phyloP scores from a whole-genome alignment of 2,797 vertebrate genomes.

The Pangasius larnaudii region DNA sequence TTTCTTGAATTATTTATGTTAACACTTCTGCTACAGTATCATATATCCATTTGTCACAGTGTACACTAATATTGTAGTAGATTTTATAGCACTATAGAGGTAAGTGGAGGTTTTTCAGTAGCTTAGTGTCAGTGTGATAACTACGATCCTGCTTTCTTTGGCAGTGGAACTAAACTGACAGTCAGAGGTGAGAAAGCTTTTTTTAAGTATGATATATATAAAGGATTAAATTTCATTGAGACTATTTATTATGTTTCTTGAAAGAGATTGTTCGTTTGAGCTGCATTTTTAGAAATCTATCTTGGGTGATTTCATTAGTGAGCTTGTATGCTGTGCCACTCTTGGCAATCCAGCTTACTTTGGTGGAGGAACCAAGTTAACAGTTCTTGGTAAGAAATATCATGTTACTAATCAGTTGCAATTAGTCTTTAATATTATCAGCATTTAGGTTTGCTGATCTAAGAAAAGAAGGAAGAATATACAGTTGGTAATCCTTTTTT shows the following conservation, averaged over 20 bases:
- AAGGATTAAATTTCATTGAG: neutral
- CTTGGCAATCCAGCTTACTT: conserved; percentile 30
- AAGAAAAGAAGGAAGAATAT: neutral
- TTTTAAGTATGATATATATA: neutral
- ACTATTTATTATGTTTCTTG: neutral
- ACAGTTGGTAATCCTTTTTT: no score
- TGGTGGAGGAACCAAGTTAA: conserved; percentile 67
- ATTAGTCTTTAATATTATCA: neutral
- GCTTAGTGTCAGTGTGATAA: conserved; percentile 48
- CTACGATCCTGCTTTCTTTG: conserved; percentile 49
- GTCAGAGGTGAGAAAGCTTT: conserved; percentile 62
- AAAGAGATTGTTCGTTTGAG: neutral
- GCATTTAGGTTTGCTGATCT: neutral
- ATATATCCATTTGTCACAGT: neutral
- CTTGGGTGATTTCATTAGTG: neutral
- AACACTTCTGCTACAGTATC: neutral
- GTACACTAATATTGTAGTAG: neutral
- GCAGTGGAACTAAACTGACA: conserved; percentile 65
- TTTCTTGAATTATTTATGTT: neutral
- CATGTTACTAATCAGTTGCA: neutral
- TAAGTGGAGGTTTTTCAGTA: conserved; percentile 1
- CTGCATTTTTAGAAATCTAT: neutral
- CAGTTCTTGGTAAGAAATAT: conserved; percentile 63
- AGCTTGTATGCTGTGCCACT: conserved; percentile 10
- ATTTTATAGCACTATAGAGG: neutral